These are phyloP conservation scores for Aulostomus chinensis DNA, from an alignment of 2,797 vertebrate species.

Conservation along the genomic window DNA sequence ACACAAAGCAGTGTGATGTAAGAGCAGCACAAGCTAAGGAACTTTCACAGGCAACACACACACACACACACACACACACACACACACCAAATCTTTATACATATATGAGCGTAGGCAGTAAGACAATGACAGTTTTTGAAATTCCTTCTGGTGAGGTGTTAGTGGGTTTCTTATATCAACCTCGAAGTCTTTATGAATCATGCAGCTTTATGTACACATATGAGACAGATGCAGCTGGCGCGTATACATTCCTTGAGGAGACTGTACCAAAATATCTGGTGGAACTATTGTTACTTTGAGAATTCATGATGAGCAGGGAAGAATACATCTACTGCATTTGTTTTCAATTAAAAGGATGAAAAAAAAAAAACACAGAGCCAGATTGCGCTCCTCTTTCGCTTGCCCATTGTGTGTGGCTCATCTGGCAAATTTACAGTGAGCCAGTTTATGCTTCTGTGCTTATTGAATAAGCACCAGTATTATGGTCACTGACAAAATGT, in stretches of 20 bases:
- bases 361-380: conserved; percentile 1
- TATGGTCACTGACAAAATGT: background rate
- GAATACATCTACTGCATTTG: too few species aligned
- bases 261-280: too few species aligned
- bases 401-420: too few species aligned
- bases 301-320: too few species aligned
- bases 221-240: too few species aligned
- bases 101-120: conserved; percentile 12
- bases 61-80: conserved; percentile 1
- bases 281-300: too few species aligned
- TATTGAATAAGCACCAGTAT: too few species aligned
- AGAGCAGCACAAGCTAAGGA: conserved; percentile 36
- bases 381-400: conserved; percentile 24
- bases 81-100: conserved; percentile 5
- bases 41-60: conserved; percentile 40
- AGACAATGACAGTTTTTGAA: conserved; percentile 28
- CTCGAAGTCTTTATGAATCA: too few species aligned
- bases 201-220: too few species aligned
- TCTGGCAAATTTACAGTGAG: background rate
- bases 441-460: conserved; percentile 9
- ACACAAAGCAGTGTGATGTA: conserved; percentile 54
- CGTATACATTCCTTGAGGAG: too few species aligned
- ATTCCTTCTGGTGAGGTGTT: conserved; percentile 23
- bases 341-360: too few species aligned
- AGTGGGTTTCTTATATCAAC: background rate